Evolutionary conservation across 2,113 vertebrate species (phyloP), one percentile per base, ranked within the genome.

Genomic region (Plectropomus leopardus): DNA sequence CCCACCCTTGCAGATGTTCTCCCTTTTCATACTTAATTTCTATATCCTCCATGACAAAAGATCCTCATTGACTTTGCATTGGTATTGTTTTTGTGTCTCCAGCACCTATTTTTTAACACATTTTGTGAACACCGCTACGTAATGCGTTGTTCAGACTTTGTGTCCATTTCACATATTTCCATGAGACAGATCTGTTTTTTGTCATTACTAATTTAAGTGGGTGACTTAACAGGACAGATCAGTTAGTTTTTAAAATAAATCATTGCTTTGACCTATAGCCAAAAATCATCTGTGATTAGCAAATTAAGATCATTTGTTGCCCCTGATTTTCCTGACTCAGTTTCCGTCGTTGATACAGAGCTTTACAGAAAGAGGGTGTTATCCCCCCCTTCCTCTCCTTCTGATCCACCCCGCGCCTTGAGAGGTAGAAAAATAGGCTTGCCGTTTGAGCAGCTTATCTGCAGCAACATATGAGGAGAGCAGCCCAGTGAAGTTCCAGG

Each of bases 401-500:
- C 82, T 73, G 70, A 78, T 78, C 71, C 36, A 15, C 68, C 51
- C 24, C 0, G n/a, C 10, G 78, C 51, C 60, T 67, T 76, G 75
- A 83, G 75, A 90, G 83, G 70, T 68, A 85, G 88, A 74, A 87
- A 84, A 91, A 92, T 81, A 87, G 86, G 30, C 69, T 83, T 70
- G 54, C 73, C 13, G 47, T 90, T 64, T 73, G 69, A 88, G 80
- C 83, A 36, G 76, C 89, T 92, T 91, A 92, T 92, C 90, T 78
- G 21, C 13, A 2, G 63, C 83, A 85, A 83, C 91, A 90, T 84
- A 70, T 48, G 76, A 93, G 69, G 69, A 74, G 72, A 80, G 76
- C 66, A 72, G 84, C 65, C 67, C 77, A 70, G 83, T 73, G 76
- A 88, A 83, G 83, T 87, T 86, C 70, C 87, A 77, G 83, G 85